Conservation (phyloP, 2,888 invertebrate species). For the Macaria notata region DNA sequence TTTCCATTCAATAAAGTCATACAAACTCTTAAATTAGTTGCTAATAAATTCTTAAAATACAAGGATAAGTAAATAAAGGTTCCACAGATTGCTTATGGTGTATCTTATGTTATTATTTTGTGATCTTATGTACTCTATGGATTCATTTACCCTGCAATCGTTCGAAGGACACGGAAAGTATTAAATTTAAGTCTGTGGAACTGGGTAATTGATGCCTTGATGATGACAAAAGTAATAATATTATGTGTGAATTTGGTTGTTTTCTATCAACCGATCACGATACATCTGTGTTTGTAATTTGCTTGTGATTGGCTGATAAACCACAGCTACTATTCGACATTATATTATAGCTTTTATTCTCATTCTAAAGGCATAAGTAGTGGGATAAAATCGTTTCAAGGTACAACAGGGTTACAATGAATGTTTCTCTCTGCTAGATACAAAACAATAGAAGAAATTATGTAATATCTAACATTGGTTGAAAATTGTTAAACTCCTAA, state of each 20-base stretch:
- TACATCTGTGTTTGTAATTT: no score
- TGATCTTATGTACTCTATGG: slow-evolving; percentile 53
- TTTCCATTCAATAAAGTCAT: slow-evolving; percentile 11
- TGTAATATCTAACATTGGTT: no score
- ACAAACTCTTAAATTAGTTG: slow-evolving; percentile 8
- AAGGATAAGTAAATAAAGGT: slow-evolving; percentile 26
- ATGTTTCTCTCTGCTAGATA: no score
- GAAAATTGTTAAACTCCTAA: no score
- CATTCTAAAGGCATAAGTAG: no score
- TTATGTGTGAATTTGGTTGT: background rate
- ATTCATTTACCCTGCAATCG: slow-evolving; percentile 57
- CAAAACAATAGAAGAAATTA: no score
- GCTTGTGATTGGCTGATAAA: no score
- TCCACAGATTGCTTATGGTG: slow-evolving; percentile 51
- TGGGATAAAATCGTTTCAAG: no score
- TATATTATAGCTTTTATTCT: no score
- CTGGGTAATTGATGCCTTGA: background rate
- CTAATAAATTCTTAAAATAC: slow-evolving; percentile 17
- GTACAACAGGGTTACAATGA: no score
- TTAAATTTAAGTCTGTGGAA: slow-evolving; percentile 47
- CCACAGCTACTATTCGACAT: no score
- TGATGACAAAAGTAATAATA: background rate
- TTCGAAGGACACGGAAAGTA: slow-evolving; percentile 41
- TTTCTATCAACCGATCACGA: no score
- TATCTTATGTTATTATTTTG: slow-evolving; percentile 41